These are phyloP conservation scores for Microcebus jonahi DNA, from an alignment of 2,113 vertebrate genomes.

Conservation along the genomic window DNA sequence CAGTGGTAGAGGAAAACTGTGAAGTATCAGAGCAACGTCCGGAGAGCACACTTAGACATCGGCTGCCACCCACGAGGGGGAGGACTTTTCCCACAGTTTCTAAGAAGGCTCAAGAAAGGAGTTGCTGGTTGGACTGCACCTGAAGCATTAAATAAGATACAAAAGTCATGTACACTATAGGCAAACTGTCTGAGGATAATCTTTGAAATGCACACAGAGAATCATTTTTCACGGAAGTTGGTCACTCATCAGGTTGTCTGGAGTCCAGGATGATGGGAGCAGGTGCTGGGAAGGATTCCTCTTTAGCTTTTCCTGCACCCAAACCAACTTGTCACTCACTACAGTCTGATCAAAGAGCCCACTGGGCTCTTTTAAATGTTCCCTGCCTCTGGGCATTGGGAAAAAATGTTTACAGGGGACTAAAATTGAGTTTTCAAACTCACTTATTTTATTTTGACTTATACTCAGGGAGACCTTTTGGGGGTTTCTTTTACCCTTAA, in stretches of 20 bases:
- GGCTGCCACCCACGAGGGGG: background rate
- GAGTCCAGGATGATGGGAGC: rapidly evolving
- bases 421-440: background rate
- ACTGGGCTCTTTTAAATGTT: background rate
- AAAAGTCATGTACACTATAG: background rate
- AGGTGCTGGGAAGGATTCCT: background rate
- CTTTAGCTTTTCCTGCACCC: background rate
- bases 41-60: background rate
- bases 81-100: background rate
- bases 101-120: background rate
- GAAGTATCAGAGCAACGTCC: background rate
- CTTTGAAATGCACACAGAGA: background rate
- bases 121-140: background rate
- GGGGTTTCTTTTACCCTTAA: background rate
- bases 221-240: background rate
- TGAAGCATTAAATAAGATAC: background rate
- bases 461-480: background rate
- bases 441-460: slow-evolving; percentile 21
- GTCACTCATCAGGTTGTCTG: rapidly evolving
- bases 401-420: rapidly evolving
- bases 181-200: background rate
- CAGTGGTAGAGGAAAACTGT: background rate
- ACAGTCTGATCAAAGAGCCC: background rate
- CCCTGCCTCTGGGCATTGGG: background rate
- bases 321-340: background rate